Base-by-base conservation (phyloP, 2,113 vertebrate genomes). In the Silurus meridionalis region DNA sequence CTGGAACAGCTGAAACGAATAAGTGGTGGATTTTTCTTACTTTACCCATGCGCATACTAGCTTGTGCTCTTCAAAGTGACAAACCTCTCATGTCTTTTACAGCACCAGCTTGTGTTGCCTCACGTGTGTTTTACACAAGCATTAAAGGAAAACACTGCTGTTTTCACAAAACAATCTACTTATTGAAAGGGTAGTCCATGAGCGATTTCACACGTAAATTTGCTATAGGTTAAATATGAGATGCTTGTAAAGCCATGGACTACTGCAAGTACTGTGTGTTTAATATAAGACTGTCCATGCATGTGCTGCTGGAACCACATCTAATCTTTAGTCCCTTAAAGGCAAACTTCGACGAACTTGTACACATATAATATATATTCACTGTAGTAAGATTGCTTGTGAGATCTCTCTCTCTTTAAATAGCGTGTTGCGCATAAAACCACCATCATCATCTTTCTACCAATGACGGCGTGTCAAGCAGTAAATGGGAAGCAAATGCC, bases 1-100 rank as follows among this genome's bases (percentile, higher is more conserved):
- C 80, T 37, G 58, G 58, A 89, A 89, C 85, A 87, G 63, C 57
- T 85, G 28, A 53, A 87, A 69, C 57, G 77, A 15, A 67, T 77
- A 57, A 80, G 17, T 9, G 64, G 80, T 84, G 58, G 48, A 55
- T 48, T 80, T 78, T 50, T 69, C 74, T 74, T 48, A 19, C 72
- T 82, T 63, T 25, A 11, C 57, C 71, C 61, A 82, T 19, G 83
- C 8, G 69, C 82, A 69, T 79, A 83, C 21, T 48, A 77, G 71
- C 37, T 57, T 61, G 64, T 17, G 10, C n/a, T 57, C 10, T 60
- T 50, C 19, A 48, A 85, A 72, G 61, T 0, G 17, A 37, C 53
- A 15, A 80, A 55, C 78, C 53, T 60, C 66, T 37, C 72, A 25
- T 37, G 77, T 19, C 21, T 11, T n/a, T 57, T 58, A 9, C 5